Evolutionary conservation across 2,113 vertebrate genomes (phyloP).

Genomic region (Tapirus terrestris): DNA sequence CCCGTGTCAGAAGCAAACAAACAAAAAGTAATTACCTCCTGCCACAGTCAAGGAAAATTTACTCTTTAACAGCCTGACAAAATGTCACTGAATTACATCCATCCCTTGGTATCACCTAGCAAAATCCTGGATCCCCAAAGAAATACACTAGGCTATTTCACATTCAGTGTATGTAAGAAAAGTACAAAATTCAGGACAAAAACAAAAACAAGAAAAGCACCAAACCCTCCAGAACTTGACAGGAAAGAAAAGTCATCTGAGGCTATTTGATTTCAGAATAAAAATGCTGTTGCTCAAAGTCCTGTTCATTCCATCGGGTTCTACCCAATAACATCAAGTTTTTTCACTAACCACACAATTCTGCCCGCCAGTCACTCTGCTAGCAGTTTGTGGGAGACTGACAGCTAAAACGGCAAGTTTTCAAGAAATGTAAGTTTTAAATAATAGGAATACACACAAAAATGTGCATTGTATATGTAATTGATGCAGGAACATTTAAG

Average conservation of each 20-base stretch:
- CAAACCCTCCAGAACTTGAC: conserved; percentile 38
- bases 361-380: conserved; percentile 51
- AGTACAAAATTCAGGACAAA: conserved; percentile 5
- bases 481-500: neutral
- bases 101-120: conserved; percentile 51
- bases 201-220: neutral
- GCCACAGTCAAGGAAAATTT: conserved; percentile 64
- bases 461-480: neutral
- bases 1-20: conserved; percentile 57
- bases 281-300: conserved; percentile 37
- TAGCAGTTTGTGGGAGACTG: neutral
- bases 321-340: conserved; percentile 1
- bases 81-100: conserved; percentile 62
- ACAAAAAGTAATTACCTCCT: conserved; percentile 70
- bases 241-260: conserved; percentile 47
- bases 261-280: conserved; percentile 51
- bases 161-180: neutral
- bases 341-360: conserved; percentile 50
- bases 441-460: neutral
- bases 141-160: conserved; percentile 11
- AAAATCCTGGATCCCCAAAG: conserved; percentile 49
- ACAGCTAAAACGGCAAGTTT: conserved; percentile 6
- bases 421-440: neutral
- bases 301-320: conserved; percentile 21
- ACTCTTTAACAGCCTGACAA: conserved; percentile 69